These are phyloP conservation scores for Euphonia xanthogaster DNA, from an alignment of 2,797 vertebrate species.

Conservation along the genomic window DNA sequence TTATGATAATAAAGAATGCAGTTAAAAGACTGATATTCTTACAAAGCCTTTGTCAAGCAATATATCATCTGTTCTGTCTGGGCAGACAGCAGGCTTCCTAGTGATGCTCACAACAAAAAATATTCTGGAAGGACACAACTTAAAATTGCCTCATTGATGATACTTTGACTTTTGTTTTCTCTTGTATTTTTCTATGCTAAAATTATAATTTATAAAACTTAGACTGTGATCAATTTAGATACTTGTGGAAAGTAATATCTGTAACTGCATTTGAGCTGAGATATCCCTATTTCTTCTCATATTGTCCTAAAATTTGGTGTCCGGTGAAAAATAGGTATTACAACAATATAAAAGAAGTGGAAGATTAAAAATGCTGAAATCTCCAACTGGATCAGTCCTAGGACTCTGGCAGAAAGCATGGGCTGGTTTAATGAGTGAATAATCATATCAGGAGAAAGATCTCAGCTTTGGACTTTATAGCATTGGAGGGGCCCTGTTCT, in stretches of 20 bases:
- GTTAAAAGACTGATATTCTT: slow-evolving; percentile 14
- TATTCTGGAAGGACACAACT: background rate
- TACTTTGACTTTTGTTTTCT: background rate
- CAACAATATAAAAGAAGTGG: background rate
- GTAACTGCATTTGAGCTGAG: background rate
- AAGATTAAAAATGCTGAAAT: background rate
- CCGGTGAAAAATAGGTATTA: background rate
- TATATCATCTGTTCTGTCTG: background rate
- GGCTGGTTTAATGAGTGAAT: background rate
- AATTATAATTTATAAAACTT: background rate
- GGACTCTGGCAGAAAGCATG: background rate
- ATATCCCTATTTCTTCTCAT: background rate
- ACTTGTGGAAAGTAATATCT: background rate
- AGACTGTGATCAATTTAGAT: background rate
- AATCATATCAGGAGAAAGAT: background rate
- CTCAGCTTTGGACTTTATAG: background rate
- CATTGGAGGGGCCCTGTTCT: background rate
- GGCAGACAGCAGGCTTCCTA: background rate
- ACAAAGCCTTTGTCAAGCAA: background rate
- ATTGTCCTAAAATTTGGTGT: background rate
- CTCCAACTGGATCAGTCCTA: background rate
- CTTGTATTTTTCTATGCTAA: background rate
- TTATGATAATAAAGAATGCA: slow-evolving; percentile 2
- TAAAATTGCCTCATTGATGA: background rate
- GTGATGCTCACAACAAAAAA: background rate